Base-by-base conservation (phyloP, 2,113 vertebrate species). In the Probosciger aterrimus region DNA sequence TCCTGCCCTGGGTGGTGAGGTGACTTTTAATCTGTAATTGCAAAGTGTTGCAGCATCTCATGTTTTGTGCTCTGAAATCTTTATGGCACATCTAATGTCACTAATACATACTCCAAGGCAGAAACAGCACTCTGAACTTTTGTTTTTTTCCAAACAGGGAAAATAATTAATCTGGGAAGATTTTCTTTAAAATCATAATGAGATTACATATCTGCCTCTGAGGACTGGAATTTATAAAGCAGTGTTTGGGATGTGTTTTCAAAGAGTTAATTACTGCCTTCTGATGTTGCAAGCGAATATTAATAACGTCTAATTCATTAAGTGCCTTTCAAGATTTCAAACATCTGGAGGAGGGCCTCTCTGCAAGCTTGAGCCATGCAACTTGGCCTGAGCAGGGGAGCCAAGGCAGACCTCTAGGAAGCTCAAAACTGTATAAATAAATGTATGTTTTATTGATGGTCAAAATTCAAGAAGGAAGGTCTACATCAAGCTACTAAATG, bases 181-280 rank as follows among this genome's bases (percentile, higher is more conserved):
- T 82, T 65, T 17, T 86, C 20, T 93, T 82, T 74, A 84, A 94
- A 95, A 92, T 71, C 19, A 35, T 73, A 84, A 27, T 71, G 33
- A 91, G 86, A 92, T 96, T 88, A 85, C 52, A 57, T 64, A 44
- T 65, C 73, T 4, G 24, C 77, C 80, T 93, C 28, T 55, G 77
- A 97, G 82, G 80, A 57, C 20, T 81, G 50, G 18, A 65, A 55
- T 80, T 71, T 88, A 82, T 31, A 93, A 92, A 79, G 73, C 30
- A 50, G 31, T 20, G 25, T 79, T 87, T 91, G 75, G 57, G 47
- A 69, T 84, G 52, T 47, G 73, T 57, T 39, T 94, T 95, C 90
- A 91, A 96, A 95, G 93, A 94, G 90, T 96, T 96, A 93, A 94
- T 95, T 93, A 88, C 52, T 94, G 68, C 67, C 37, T 89, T 95